Evolutionary conservation across 2,888 invertebrate genomes (phyloP), one percentile per base, ranked within the genome.

Genomic region (Hermaeophaga mercurialis): DNA sequence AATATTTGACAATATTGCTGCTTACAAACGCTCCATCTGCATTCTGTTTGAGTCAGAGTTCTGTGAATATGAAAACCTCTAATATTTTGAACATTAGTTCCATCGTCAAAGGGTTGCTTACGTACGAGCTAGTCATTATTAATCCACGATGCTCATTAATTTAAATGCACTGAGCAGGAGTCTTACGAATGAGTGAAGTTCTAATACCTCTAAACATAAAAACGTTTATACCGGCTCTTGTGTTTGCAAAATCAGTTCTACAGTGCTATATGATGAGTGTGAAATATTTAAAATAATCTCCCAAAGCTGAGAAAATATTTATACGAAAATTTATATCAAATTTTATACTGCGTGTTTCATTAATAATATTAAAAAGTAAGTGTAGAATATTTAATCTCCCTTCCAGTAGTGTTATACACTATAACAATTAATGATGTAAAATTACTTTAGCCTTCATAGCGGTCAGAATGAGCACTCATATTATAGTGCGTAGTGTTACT

Each of bases 61-160:
- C 5, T 19, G 7, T 11, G 39, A 15, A 22, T 31, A 39, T 39
- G 39, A 39, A 39, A 19, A 39, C 39, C 22, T 39, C 19, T 19
- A 9, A 39, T 39, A 39, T 39, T 39, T 39, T 19, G 19, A 39
- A 39, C n/a, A 39, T 39, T 39, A 39, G 39, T 39, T 39, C 6
- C 39, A 39, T 12, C 39, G 19, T 39, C 39, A 39, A 39, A 39
- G 39, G 39, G 11, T 18, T 19, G 18, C 11, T 7, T n/a, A n/a
- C n/a, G 38, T 38, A 38, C 38, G 24, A 43, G 43, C 22, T 24
- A 43, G 22, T 43, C 24, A 44, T 44, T 44, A 44, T 28, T 26
- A 44, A 28, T 44, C 26, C 26, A 44, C 26, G 44, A 44, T 14
- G 44, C 44, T 44, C 44, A 44, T 44, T 44, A 44, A 44, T 44